phyloP scores from a whole-genome alignment of 2,888 invertebrate species.

The Patella pellucida region DNA sequence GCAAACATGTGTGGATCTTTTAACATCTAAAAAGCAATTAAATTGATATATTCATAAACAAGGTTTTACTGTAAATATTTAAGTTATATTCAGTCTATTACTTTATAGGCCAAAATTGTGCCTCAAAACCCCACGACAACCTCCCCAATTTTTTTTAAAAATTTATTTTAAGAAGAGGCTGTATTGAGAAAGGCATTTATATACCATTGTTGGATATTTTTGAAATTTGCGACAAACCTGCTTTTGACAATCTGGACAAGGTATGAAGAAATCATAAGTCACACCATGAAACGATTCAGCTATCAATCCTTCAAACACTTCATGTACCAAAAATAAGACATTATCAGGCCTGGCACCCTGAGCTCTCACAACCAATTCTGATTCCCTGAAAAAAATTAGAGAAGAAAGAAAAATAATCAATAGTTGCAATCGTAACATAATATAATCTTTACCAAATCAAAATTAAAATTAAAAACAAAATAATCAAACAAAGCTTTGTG shows the following conservation, averaged over 20 bases:
- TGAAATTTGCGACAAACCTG: constrained; percentile 38
- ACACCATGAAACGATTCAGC: constrained; percentile 69
- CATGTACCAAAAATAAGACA: constrained; percentile 68
- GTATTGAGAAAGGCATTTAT: too few relatives aligned
- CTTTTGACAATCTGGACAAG: constrained; percentile 67
- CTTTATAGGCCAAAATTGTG: neutral
- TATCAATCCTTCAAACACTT: constrained; percentile 69
- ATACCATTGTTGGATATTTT: neutral
- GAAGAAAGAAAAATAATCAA: constrained; percentile 19
- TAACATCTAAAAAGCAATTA: constrained; percentile 38
- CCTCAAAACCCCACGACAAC: too few relatives aligned
- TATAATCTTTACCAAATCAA: too few relatives aligned
- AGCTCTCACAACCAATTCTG: constrained; percentile 61
- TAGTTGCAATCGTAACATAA: neutral
- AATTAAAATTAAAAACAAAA: too few relatives aligned
- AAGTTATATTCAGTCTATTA: neutral
- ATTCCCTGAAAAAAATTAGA: constrained; percentile 48
- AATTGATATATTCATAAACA: neutral
- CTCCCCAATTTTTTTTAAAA: too few relatives aligned
- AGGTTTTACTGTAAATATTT: neutral
- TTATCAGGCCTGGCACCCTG: constrained; percentile 69
- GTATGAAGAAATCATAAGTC: constrained; percentile 65
- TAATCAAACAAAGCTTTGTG: too few relatives aligned
- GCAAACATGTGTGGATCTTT: constrained; percentile 65
- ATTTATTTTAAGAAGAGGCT: too few relatives aligned